Evolutionary conservation across 2,888 invertebrate species (phyloP), one percentile per base, ranked within the genome.

Genomic region (Plebejus anna): DNA sequence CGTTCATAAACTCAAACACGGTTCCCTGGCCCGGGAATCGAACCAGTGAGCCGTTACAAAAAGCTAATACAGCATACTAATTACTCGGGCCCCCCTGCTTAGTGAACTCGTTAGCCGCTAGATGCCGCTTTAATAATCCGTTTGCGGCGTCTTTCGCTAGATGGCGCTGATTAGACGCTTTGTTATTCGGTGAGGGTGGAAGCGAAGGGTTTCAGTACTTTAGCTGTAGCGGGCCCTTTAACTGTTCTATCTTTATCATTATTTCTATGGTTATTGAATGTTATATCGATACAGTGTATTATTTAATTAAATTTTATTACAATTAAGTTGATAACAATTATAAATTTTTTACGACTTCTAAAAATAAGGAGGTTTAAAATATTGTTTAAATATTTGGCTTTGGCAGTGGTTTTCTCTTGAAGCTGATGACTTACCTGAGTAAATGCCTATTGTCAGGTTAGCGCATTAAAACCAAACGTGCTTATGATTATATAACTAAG

Each of bases 31-130:
- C 76, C 81, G 80, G 81, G 81, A 81, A 78, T 80, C 78, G 80
- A 81, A 81, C 81, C 81, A 81, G 78, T 81, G 81, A 80, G 78
- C 81, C 79, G 81, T 80, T 79, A 80, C 78, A 76, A 79, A 79
- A 79, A 79, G 66, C 79, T 79, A 81, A 80, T 80, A 80, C 76
- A 77, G 79, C 81, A 81, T 79, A 78, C 81, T 81, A 80, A 81
- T 81, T 79, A 79, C 78, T 77, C 73, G 38, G 51, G 77, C 55
- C 59, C 75, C 70, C 70, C 55, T 76, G 78, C 55, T 57, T 77
- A 66, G 78, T 79, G 76, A 75, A 72, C 66, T 75, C 42, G 77
- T 78, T 78, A 78, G 75, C 75, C 77, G 78, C 61, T 77, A 80
- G 80, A 80, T 80, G 80, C 79, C 79, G 79, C 66, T 78, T 70